Base-by-base conservation (phyloP, 2,888 invertebrate genomes). In the Drosophila yooni region DNA sequence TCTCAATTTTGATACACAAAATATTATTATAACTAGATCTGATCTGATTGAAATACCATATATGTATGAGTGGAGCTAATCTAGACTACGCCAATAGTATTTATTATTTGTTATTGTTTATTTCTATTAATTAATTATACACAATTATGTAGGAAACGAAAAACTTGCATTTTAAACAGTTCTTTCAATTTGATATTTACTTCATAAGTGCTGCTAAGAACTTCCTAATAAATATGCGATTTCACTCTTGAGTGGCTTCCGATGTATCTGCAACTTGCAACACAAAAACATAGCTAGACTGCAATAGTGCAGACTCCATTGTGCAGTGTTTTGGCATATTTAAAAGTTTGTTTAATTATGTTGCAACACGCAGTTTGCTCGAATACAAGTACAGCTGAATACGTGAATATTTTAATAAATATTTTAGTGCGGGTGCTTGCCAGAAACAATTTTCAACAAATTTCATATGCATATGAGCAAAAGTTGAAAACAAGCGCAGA, bases 381-480 rank as follows among this genome's bases (percentile, higher is more conserved):
- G 46, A 27, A 40, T 33, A 8, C 52, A 21, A 29, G 52, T 6
- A 10, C 31, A 21, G 52, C 21, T 38, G 46, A n/a, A 61, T 59
- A n/a, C 57, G 40, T 61, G 13, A 59, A 48, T 62, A 57, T 77
- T 88, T 88, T 84, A 90, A 90, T 90, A 86, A 76, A 88, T 89
- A 90, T 77, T 84, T 88, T 72, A 89, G 68, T 69, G 59, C 54
- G 66, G 57, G 1, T 43, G 79, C 65, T 27, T 43, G 50, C 8
- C 34, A 53, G 27, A 71, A 84, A 86, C 89, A 88, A 83, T 89
- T 89, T 69, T 40, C 48, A 79, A 79, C 82, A 82, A 69, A 69
- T 82, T 89, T 89, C 65, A 83, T 88, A 76, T 82, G 85, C 70
- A 50, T 34, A 15, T 21, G 34, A 1, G 72, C 52, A 60, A 81